These are phyloP conservation scores for Leptinotarsa juncta DNA, from an alignment of 2,888 invertebrate species.

Conservation along the genomic window DNA sequence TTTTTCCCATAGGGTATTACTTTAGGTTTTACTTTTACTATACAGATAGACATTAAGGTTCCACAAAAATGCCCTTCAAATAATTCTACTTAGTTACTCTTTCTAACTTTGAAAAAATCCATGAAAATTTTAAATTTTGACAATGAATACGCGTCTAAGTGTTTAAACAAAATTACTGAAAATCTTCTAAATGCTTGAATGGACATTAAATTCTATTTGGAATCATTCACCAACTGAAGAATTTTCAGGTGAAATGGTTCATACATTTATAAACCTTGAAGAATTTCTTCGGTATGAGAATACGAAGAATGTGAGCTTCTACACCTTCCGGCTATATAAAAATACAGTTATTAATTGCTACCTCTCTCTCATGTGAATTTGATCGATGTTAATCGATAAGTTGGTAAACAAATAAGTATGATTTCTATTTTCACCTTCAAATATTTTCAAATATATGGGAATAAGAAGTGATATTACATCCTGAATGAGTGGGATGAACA, in stretches of 20 bases:
- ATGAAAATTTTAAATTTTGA: too few species aligned
- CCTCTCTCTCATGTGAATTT: slow-evolving; percentile 7
- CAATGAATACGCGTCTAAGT: too few species aligned
- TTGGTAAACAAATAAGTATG: background rate
- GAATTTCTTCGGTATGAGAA: background rate
- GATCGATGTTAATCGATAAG: slow-evolving; percentile 2
- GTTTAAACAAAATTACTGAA: too few species aligned
- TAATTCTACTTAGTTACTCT: too few species aligned
- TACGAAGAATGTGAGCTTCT: slow-evolving; percentile 16
- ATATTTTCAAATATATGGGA: background rate
- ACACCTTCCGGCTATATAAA: slow-evolving; percentile 15
- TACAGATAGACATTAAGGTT: too few species aligned
- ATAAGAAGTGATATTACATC: background rate
- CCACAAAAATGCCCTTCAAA: too few species aligned
- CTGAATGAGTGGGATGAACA: background rate
- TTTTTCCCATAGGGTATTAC: too few species aligned
- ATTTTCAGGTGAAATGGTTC: background rate
- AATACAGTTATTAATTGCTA: slow-evolving; percentile 15
- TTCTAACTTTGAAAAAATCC: too few species aligned
- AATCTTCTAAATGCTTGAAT: too few species aligned
- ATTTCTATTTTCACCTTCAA: background rate
- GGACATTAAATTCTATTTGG: background rate
- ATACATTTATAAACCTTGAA: background rate
- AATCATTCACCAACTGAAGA: background rate
- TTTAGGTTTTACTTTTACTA: too few species aligned